Evolutionary conservation across 1,140 invertebrate genomes (phyloP), one percentile per base, ranked within the genome.

Genomic region (Drosophila santomea): DNA sequence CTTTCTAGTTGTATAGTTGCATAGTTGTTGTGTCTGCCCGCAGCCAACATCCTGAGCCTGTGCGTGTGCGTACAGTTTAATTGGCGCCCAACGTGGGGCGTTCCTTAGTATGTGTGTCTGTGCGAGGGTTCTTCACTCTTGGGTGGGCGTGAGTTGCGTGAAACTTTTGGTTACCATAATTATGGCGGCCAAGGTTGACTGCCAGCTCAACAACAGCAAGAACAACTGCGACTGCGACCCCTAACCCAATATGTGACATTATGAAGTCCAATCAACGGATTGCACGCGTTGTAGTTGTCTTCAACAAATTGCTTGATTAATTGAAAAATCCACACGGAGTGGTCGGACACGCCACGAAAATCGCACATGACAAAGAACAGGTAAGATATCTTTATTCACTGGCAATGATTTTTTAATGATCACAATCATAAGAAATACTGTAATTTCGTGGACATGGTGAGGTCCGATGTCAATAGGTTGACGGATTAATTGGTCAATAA

Each of bases 161-260:
- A 77, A 86, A 86, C 79, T 83, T 88, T 86, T 79, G 81, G 83
- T 89, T 89, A 90, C 84, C 85, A 90, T 89, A 89, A 89, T 89
- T 89, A 89, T 89, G 85, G 73, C 77, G 85, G 80, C 77, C 84
- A 89, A 89, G 84, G 84, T 89, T 77, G 58, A 39, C 52, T 66
- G 59, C 48, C 63, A 69, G 57, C 71, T 36, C 55, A 51, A 52
- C 60, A 51, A 44, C 56, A 39, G 61, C 52, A 66, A 36, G 47
- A 41, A 36, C 51, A 78, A 50, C 61, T 60, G 38, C 60, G 54
- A 64, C 57, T 84, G 62, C 44, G 72, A 75, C 72, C 73, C 61
- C 58, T 75, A 67, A 23, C 63, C 32, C 32, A 15, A 17, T 52
- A 60, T 76, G 82, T 76, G 64, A 80, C 82, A 75, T 45, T 59